Evolutionary conservation across 2,113 vertebrate species (phyloP).

Genomic region (Aspiorhynchus laticeps): DNA sequence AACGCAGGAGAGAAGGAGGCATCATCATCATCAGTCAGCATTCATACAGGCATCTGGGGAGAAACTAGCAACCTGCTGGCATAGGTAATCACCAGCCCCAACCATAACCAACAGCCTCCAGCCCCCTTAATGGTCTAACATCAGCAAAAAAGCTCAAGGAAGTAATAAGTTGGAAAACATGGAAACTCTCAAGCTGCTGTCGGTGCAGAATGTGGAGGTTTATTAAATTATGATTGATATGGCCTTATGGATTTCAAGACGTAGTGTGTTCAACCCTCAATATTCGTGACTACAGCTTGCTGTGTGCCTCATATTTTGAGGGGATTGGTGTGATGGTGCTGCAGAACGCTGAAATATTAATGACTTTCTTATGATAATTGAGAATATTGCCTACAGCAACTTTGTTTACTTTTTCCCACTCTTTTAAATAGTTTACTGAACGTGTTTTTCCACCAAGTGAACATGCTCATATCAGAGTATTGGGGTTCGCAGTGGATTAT

Average conservation of each 20-base stretch:
- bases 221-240: slow-evolving; percentile 56
- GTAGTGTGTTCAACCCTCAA: slow-evolving; percentile 22
- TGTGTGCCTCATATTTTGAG: slow-evolving; percentile 22
- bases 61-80: slow-evolving; percentile 55
- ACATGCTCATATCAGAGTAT: neutral
- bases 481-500: neutral
- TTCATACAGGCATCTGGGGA: slow-evolving; percentile 64
- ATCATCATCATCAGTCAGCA: slow-evolving; percentile 63
- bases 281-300: neutral
- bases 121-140: slow-evolving; percentile 69
- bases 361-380: slow-evolving; percentile 32
- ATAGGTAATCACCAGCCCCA: slow-evolving; percentile 54
- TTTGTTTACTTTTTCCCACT: neutral
- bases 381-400: slow-evolving; percentile 31
- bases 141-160: slow-evolving; percentile 49
- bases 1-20: neutral
- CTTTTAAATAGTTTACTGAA: slow-evolving; percentile 3
- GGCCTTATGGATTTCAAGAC: slow-evolving; percentile 31
- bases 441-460: neutral
- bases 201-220: slow-evolving; percentile 46
- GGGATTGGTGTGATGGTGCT: slow-evolving; percentile 19
- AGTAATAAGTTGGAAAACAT: slow-evolving; percentile 41
- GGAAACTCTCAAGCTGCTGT: slow-evolving; percentile 49
- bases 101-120: slow-evolving; percentile 46
- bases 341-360: slow-evolving; percentile 30